Evolutionary conservation across 1,140 invertebrate genomes (phyloP).

Genomic region (Sarcophaga peregrina): DNA sequence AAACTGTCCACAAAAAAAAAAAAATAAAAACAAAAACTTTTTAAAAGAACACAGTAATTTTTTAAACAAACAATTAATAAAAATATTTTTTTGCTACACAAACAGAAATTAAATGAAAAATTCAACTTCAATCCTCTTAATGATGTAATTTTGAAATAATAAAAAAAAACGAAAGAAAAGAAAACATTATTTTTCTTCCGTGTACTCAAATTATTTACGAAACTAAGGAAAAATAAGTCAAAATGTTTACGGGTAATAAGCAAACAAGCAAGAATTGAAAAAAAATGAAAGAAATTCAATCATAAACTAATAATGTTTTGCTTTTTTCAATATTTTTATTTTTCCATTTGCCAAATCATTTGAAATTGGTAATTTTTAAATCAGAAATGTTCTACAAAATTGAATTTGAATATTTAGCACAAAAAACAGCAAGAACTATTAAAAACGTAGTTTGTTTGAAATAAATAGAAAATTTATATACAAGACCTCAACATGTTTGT

Average conservation of each 20-base stretch:
- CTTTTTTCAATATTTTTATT: neutral
- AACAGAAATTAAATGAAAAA: neutral
- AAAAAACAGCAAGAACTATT: neutral
- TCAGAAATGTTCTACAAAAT: neutral
- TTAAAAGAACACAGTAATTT: neutral
- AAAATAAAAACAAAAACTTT: neutral
- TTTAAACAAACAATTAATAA: constrained; percentile 20
- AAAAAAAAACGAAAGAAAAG: too few relatives aligned
- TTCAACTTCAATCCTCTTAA: too few relatives aligned
- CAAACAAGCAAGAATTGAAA: neutral
- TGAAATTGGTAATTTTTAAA: neutral
- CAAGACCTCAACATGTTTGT: too few relatives aligned
- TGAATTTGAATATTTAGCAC: neutral
- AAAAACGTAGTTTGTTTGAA: constrained; percentile 14
- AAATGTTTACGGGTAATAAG: neutral
- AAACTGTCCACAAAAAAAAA: neutral
- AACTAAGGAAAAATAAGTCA: neutral
- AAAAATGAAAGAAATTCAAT: constrained; percentile 14
- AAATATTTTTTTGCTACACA: neutral
- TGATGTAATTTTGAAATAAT: too few relatives aligned
- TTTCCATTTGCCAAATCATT: neutral
- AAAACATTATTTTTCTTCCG: too few relatives aligned
- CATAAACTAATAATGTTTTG: neutral
- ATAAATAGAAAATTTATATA: too few relatives aligned
- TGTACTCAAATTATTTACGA: too few relatives aligned